Conservation (phyloP, 2,113 vertebrate species). For the Athene noctua region DNA sequence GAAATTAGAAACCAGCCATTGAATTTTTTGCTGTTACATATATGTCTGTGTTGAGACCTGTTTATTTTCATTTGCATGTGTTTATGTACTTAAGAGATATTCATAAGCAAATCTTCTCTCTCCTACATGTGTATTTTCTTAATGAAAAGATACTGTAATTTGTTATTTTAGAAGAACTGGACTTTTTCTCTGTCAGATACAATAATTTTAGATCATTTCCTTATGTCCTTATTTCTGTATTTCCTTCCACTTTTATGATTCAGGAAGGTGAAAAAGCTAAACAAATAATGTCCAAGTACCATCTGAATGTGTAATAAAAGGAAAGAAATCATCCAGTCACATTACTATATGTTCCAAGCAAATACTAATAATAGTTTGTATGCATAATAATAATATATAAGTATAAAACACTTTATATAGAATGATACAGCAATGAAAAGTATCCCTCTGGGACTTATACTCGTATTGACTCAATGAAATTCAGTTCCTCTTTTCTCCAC, state of each 20-base stretch:
- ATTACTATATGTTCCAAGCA: conserved; percentile 6
- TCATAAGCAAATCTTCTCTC: neutral
- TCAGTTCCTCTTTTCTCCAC: conserved; percentile 1
- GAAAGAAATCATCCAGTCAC: conserved; percentile 19
- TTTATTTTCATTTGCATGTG: conserved; percentile 5
- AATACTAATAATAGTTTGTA: neutral
- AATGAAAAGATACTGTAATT: neutral
- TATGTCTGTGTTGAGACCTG: neutral
- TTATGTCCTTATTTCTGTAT: neutral
- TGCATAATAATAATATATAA: neutral
- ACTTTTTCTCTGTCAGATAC: neutral
- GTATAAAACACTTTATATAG: neutral
- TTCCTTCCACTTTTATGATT: conserved; percentile 12
- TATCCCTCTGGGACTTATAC: conserved; percentile 5
- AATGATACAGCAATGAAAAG: neutral
- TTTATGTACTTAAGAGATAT: neutral
- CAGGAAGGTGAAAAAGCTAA: conserved; percentile 15
- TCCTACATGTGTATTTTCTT: neutral
- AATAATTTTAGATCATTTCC: conserved; percentile 20
- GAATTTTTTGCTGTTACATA: neutral
- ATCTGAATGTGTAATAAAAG: neutral
- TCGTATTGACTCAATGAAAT: conserved; percentile 37
- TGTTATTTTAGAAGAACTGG: conserved; percentile 13
- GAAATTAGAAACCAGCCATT: neutral
- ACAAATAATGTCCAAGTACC: neutral